These are phyloP conservation scores for Poliocrania exsul DNA, from an alignment of 2,797 vertebrate genomes.

Conservation along the genomic window DNA sequence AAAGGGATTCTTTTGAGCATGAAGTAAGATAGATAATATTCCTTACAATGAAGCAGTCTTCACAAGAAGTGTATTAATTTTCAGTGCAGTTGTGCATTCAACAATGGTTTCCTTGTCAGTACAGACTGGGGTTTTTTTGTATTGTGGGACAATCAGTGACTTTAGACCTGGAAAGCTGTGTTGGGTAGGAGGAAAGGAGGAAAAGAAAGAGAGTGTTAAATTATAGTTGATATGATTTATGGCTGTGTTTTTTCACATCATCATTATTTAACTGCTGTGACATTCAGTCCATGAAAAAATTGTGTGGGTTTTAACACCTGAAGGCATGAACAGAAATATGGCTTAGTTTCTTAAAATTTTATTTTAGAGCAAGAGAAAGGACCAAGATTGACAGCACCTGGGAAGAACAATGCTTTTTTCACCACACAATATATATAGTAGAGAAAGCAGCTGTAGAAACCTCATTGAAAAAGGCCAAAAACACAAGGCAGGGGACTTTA, in stretches of 20 bases:
- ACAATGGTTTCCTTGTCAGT: not conserved
- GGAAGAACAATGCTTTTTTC: not conserved
- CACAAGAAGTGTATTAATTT: not conserved
- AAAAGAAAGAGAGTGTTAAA: not conserved
- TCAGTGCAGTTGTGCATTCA: not conserved
- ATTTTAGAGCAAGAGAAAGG: not conserved
- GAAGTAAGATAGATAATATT: not conserved
- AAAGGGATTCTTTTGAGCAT: not conserved
- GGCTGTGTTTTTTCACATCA: not conserved
- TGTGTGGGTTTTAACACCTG: conserved; percentile 46
- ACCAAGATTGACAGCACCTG: not conserved
- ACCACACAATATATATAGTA: not conserved
- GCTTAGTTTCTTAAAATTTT: not conserved
- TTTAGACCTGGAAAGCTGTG: not conserved
- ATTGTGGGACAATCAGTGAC: not conserved
- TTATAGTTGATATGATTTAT: not conserved
- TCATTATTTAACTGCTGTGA: conserved; percentile 22
- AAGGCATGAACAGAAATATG: conserved; percentile 1
- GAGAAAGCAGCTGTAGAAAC: not conserved
- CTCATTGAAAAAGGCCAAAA: not conserved
- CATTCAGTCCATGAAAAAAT: not conserved
- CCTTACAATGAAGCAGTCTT: not conserved
- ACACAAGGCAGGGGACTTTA: not conserved
- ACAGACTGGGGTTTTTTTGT: not conserved
- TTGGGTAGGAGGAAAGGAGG: not conserved